phyloP scores from a whole-genome alignment of 1,140 invertebrate species.

The Heliconius eleuchia region DNA sequence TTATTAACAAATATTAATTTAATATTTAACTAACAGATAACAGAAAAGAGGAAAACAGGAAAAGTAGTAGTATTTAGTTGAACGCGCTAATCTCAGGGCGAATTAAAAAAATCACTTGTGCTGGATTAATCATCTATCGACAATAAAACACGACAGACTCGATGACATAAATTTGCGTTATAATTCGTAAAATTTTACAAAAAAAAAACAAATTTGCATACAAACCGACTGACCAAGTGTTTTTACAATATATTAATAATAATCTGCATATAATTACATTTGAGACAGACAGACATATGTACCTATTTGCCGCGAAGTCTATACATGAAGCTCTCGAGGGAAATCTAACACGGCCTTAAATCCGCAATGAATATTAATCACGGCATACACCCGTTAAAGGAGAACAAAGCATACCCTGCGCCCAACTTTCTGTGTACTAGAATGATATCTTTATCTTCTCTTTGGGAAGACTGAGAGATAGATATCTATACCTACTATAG shows the following conservation, averaged over 20 bases:
- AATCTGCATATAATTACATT: slow-evolving; percentile 14
- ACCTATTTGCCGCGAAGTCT: slow-evolving; percentile 7
- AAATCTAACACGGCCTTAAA: slow-evolving; percentile 29
- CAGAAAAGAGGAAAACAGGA: too few relatives aligned
- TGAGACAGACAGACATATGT: not conserved
- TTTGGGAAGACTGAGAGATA: not conserved
- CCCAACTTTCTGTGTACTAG: not conserved
- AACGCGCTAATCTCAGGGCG: too few relatives aligned
- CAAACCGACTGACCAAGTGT: not conserved
- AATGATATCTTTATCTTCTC: slow-evolving; percentile 2
- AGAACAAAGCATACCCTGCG: slow-evolving; percentile 8
- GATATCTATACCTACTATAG: not conserved
- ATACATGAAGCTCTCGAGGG: slow-evolving; percentile 14
- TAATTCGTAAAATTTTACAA: too few relatives aligned
- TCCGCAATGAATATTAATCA: slow-evolving; percentile 30
- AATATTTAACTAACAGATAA: too few relatives aligned
- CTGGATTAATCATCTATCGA: too few relatives aligned
- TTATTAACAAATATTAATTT: too few relatives aligned
- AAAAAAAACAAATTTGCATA: not conserved
- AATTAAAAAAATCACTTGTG: too few relatives aligned
- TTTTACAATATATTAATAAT: not conserved
- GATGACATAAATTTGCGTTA: too few relatives aligned
- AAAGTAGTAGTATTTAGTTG: too few relatives aligned
- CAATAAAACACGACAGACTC: too few relatives aligned
- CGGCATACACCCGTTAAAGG: slow-evolving; percentile 12